phyloP scores from a whole-genome alignment of 2,888 invertebrate genomes.

The Yponomeuta cagnagella region DNA sequence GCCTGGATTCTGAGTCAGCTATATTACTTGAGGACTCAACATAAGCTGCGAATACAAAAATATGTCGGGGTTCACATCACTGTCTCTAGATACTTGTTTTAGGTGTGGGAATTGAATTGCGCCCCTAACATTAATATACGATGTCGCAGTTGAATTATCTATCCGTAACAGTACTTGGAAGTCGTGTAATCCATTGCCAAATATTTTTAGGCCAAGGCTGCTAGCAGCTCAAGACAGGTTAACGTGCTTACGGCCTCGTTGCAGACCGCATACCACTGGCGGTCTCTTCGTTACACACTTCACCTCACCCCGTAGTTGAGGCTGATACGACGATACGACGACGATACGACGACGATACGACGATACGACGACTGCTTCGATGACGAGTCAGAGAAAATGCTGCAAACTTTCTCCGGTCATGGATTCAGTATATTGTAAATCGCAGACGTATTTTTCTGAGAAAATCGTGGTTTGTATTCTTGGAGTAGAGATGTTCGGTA shows the following conservation, averaged over 20 bases:
- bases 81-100: neutral
- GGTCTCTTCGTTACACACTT: too few relatives aligned
- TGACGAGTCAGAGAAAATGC: too few relatives aligned
- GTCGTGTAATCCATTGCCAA: conserved; percentile 8
- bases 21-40: conserved; percentile 9
- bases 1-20: conserved; percentile 13
- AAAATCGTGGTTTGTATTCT: conserved; percentile 13
- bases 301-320: conserved; percentile 16
- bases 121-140: conserved; percentile 13
- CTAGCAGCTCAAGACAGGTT: conserved; percentile 13
- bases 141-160: conserved; percentile 15
- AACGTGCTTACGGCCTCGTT: conserved; percentile 5
- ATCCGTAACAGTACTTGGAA: conserved; percentile 13
- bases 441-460: conserved; percentile 16
- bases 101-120: conserved; percentile 15
- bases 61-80: conserved; percentile 13
- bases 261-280: too few relatives aligned
- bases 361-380: too few relatives aligned
- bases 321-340: conserved; percentile 3
- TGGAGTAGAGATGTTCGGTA: too few relatives aligned
- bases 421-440: too few relatives aligned
- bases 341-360: too few relatives aligned
- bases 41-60: conserved; percentile 14
- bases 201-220: conserved; percentile 15
- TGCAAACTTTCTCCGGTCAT: too few relatives aligned